phyloP scores from a whole-genome alignment of 2,797 vertebrate species.

The Octomys mimax region DNA sequence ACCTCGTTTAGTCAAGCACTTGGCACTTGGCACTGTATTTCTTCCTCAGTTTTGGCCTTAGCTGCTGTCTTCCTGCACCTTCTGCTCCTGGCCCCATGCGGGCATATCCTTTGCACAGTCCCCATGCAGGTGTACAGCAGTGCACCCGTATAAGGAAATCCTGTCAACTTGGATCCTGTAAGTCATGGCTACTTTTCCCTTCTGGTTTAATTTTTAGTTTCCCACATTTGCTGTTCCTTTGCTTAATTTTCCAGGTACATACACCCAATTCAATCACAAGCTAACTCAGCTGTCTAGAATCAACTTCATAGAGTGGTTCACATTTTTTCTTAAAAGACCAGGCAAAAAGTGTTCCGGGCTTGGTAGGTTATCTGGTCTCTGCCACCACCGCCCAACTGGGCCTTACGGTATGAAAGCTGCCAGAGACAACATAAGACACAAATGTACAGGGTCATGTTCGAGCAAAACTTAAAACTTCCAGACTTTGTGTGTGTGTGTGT shows the following conservation, averaged over 20 bases:
- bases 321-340: background rate
- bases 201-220: constrained; percentile 16
- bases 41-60: background rate
- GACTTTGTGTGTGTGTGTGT: too few species aligned
- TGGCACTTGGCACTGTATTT: background rate
- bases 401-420: background rate
- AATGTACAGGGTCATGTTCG: background rate
- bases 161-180: background rate
- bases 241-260: background rate
- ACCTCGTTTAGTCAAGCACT: background rate
- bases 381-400: background rate
- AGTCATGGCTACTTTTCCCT: background rate
- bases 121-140: background rate
- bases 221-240: background rate
- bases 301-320: background rate
- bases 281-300: background rate
- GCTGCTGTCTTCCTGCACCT: background rate
- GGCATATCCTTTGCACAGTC: background rate
- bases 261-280: background rate
- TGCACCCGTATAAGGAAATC: background rate
- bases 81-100: background rate
- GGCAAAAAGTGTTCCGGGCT: background rate
- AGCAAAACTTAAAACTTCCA: background rate
- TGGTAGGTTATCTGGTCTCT: background rate
- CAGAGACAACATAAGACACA: background rate